Base-by-base conservation (phyloP, 1,140 invertebrate species). In the Drosophila ogumai region DNA sequence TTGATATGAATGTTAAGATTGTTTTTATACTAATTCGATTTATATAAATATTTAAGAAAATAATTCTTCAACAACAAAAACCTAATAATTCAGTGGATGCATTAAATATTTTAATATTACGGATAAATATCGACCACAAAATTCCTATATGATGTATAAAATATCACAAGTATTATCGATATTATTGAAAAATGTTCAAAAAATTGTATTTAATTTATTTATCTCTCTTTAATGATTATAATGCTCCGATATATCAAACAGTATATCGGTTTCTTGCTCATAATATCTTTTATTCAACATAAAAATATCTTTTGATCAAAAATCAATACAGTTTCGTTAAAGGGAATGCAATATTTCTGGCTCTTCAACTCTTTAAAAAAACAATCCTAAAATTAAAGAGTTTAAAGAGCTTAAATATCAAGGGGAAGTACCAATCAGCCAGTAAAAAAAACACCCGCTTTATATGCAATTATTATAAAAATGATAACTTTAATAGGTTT, bases 401-500 rank as follows among this genome's bases (percentile, higher is more conserved):
- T 28, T 28, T 0, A 28, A 28, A 6, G 0, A 28, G 6, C 25
- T 28, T 28, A 28, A 28, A 28, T 28, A 28, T 28, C 25, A 28
- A 28, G 6, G 25, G 0, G 15, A 19, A 13, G 8, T 1, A 12
- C 10, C 28, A 34, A 8, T 17, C 3, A 32, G 0, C 15, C 9
- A 10, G 5, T 22, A 4, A 9, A 54, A 34, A 36, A 34, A 36
- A 55, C 1, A 2, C 5, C 7, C 17, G 10, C 31, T 57, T 6
- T 12, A 41, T 36, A 28, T 41, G 44, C 34, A 59, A 59, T 54
- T 54, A 54, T 59, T 82, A 82, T 79, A 86, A 87, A 86, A 86
- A 67, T 68, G 50, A 77, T 66, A 77, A 72, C 65, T 82, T 67
- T 81, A 72, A 75, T 86, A 38, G 58, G 22, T 82, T 49, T 57